Evolutionary conservation across 2,888 invertebrate species (phyloP), one percentile per base, ranked within the genome.

Genomic region (Gasteruption jaculator): DNA sequence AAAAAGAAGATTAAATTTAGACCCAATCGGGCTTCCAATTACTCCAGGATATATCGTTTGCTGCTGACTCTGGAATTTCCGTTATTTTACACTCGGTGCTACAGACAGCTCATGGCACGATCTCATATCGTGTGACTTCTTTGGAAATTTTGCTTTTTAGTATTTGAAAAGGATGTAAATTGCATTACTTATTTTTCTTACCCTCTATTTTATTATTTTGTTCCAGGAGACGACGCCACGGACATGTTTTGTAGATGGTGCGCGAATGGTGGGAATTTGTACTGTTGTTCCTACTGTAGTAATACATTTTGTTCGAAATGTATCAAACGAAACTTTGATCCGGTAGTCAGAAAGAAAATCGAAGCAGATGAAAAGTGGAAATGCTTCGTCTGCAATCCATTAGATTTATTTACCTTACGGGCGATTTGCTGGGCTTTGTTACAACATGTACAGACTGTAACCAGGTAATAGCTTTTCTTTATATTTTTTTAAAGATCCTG

Each of bases 241-340:
- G 88, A 88, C 63, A 71, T 88, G 46, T 88, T 87, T 60, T 88
- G 88, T 56, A 77, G 87, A 34, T 88, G 87, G 88, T 88, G 88
- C 60, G 88, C 87, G 0, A 86, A 88, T 65, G 88, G 77, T 20
- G 84, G 84, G 4, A 83, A 83, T 68, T 84, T 88, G 1, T 83
- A 86, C 58, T 88, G 87, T 61, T 88, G 88, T 60, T 81, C 86
- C 2, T 78, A 79, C 47, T 88, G 88, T 38, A 61, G 67, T 33
- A 68, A 65, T 24, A 67, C 70, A 6, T 70, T 71, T 38, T 79
- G 78, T 53, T 71, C 83, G 75, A 85, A 83, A 73, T 88, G 87
- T 63, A 84, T 88, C 36, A 79, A 79, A 46, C 78, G 82, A 42
- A 88, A 88, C 65, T 76, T 86, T 41, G 83, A 86, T 7, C 57